Percentiles rank a stretch among this genome's conserved stretches.
These are phyloP conservation scores for Eurytoma adleriae DNA, from an alignment of 2,888 invertebrate genomes.

Conservation along the genomic window DNA sequence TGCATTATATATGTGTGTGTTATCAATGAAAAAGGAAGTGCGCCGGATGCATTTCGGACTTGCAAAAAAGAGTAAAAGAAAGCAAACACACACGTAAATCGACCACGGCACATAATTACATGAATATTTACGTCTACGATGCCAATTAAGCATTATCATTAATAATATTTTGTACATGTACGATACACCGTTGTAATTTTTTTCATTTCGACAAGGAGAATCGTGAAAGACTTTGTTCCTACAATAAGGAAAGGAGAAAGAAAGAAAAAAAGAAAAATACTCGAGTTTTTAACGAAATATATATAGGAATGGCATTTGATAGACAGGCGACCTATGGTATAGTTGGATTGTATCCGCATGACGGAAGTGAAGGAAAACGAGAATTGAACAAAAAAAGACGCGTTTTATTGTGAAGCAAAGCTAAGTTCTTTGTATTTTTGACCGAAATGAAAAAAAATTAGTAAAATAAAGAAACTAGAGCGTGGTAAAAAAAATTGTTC, in stretches of 20 bases:
- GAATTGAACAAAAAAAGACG: constrained; percentile 37
- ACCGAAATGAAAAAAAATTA: constrained; percentile 23
- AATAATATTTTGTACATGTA: constrained; percentile 43
- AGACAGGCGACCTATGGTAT: constrained; percentile 59
- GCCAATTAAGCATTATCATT: constrained; percentile 47
- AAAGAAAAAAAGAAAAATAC: constrained; percentile 7
- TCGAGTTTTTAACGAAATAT: constrained; percentile 38
- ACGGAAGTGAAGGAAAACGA: constrained; percentile 62
- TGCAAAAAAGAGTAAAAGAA: constrained; percentile 13
- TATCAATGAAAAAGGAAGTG: constrained; percentile 43
- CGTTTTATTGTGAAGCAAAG: constrained; percentile 58
- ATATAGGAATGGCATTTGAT: constrained; percentile 56
- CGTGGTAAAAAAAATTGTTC: constrained; percentile 24
- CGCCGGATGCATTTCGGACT: constrained; percentile 55
- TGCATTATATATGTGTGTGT: constrained; percentile 36
- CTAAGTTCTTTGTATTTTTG: constrained; percentile 48
- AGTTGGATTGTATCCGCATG: constrained; percentile 66
- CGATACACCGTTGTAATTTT: constrained; percentile 50
- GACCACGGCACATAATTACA: constrained; percentile 32
- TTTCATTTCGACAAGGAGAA: constrained; percentile 53
- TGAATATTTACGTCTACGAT: constrained; percentile 44
- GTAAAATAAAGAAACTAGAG: constrained; percentile 16
- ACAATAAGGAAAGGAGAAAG: constrained; percentile 33
- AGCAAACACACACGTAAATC: constrained; percentile 17
- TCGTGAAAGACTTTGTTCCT: constrained; percentile 25